Evolutionary conservation across 2,113 vertebrate species (phyloP).

Genomic region (Turnix velox): DNA sequence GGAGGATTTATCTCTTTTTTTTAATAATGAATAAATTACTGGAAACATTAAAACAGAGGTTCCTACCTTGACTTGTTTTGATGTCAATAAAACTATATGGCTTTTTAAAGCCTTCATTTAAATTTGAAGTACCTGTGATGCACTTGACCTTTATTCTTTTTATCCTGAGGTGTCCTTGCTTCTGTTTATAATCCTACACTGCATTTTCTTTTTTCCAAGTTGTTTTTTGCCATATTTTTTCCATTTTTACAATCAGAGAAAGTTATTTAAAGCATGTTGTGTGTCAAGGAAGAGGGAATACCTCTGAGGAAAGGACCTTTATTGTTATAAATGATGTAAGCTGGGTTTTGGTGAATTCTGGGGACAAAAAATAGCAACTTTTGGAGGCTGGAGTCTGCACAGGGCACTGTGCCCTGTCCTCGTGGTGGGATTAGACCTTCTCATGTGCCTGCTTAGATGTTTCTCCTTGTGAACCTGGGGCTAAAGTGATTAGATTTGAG

Average conservation of each 20-base stretch:
- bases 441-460: fast-evolving
- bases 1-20: not conserved
- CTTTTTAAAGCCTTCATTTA: not conserved
- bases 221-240: not conserved
- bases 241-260: not conserved
- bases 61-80: not conserved
- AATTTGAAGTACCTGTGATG: not conserved
- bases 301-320: not conserved
- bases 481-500: not conserved
- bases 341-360: not conserved
- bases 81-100: not conserved
- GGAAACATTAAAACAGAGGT: not conserved
- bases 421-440: not conserved
- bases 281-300: not conserved
- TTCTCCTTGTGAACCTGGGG: too few species aligned
- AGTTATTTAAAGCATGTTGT: not conserved
- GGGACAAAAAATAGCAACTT: not conserved
- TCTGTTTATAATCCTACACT: not conserved
- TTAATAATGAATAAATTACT: not conserved
- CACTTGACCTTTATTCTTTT: not conserved
- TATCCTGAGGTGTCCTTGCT: not conserved
- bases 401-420: not conserved
- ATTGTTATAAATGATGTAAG: fast-evolving
- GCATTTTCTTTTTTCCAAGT: not conserved
- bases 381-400: not conserved